phyloP scores from a whole-genome alignment of 2,888 invertebrate genomes.

The Myopa testacea region DNA sequence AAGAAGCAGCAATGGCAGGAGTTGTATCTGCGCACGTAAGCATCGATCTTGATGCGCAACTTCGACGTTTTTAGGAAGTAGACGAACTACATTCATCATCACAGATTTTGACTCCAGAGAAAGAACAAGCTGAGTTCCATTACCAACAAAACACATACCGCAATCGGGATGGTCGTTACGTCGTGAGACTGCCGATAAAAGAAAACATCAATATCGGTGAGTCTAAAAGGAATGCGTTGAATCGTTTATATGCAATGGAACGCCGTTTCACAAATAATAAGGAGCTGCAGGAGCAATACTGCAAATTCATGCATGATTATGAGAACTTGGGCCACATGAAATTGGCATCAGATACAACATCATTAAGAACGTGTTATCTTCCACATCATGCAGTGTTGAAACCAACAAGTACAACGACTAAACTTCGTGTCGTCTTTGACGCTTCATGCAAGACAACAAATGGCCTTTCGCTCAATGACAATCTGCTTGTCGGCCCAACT shows the following conservation, averaged over 20 bases:
- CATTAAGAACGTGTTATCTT: constrained; percentile 46
- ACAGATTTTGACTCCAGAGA: background rate
- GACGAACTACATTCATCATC: background rate
- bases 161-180: background rate
- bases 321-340: background rate
- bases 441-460: constrained; percentile 48
- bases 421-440: constrained; percentile 53
- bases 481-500: constrained; percentile 46
- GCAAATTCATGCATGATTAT: background rate
- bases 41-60: background rate
- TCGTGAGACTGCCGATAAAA: background rate
- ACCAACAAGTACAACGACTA: constrained; percentile 49
- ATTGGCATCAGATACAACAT: background rate
- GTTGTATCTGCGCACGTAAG: background rate
- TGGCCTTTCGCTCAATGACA: constrained; percentile 45
- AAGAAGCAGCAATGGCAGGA: background rate
- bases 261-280: background rate
- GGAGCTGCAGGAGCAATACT: background rate
- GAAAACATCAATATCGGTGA: background rate
- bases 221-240: background rate
- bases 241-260: constrained; percentile 1
- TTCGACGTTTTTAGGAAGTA: constrained; percentile 1
- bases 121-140: background rate
- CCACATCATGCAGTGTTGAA: constrained; percentile 50
- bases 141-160: background rate